These are phyloP conservation scores for Cephus sareptanus DNA, from an alignment of 2,888 invertebrate genomes.

Conservation along the genomic window DNA sequence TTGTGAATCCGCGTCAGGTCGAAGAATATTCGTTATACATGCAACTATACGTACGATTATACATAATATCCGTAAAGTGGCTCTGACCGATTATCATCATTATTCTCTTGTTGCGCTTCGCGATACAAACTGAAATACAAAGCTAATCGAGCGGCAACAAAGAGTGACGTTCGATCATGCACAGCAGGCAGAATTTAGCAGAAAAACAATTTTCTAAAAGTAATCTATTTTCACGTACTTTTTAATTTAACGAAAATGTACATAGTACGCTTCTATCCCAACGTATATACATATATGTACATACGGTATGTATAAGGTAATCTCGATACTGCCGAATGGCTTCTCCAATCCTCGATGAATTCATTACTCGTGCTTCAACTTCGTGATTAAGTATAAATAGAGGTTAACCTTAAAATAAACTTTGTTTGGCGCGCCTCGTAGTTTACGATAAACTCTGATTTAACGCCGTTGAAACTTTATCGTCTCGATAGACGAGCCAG, in stretches of 20 bases:
- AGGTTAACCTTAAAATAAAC: constrained; percentile 22
- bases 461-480: constrained; percentile 12
- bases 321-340: background rate
- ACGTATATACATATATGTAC: background rate
- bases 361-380: background rate
- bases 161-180: background rate
- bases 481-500: background rate
- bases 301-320: background rate
- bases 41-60: too few relatives aligned
- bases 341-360: background rate
- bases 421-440: constrained; percentile 25
- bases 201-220: background rate
- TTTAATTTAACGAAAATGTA: background rate
- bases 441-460: constrained; percentile 24
- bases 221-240: background rate
- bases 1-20: background rate
- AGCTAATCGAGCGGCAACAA: background rate
- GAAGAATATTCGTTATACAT: too few relatives aligned
- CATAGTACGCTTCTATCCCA: too few relatives aligned
- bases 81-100: background rate
- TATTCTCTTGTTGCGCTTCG: background rate
- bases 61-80: background rate
- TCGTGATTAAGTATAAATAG: constrained; percentile 16
- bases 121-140: background rate
- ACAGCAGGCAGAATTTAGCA: background rate